Evolutionary conservation across 2,888 invertebrate genomes (phyloP).

Genomic region (Eulithis prunata): DNA sequence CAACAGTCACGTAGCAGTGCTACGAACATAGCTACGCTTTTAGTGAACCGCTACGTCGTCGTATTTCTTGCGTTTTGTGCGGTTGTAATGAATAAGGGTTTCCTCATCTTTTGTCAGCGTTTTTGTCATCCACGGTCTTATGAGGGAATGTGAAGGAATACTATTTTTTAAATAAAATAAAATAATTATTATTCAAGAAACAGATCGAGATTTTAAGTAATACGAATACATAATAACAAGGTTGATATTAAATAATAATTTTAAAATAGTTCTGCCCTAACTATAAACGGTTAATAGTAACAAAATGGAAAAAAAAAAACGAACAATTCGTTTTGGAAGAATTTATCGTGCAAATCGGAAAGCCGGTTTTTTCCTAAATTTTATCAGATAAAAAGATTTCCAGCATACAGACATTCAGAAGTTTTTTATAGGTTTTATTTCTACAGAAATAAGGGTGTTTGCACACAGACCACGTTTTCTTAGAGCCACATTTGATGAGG

Average conservation of each 20-base stretch:
- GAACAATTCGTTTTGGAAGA: no score
- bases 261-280: no score
- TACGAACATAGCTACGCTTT: slow-evolving; percentile 44
- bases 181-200: no score
- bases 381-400: not conserved
- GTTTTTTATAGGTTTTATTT: slow-evolving; percentile 3
- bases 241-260: not conserved
- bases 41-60: slow-evolving; percentile 32
- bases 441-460: slow-evolving; percentile 13
- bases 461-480: slow-evolving; percentile 27
- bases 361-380: not conserved
- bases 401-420: slow-evolving; percentile 1
- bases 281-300: no score
- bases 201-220: not conserved
- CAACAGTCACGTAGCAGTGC: slow-evolving; percentile 42
- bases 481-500: slow-evolving; percentile 22
- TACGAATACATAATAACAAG: not conserved
- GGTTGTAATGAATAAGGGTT: slow-evolving; percentile 28
- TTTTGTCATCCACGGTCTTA: slow-evolving; percentile 2
- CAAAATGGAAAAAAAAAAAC: no score
- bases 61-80: slow-evolving; percentile 26
- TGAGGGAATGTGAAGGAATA: not conserved
- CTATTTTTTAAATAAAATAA: no score
- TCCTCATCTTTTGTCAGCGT: slow-evolving; percentile 16
- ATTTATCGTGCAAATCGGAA: no score